These are phyloP conservation scores for Pampus argenteus DNA, from an alignment of 2,797 vertebrate genomes.

Conservation along the genomic window DNA sequence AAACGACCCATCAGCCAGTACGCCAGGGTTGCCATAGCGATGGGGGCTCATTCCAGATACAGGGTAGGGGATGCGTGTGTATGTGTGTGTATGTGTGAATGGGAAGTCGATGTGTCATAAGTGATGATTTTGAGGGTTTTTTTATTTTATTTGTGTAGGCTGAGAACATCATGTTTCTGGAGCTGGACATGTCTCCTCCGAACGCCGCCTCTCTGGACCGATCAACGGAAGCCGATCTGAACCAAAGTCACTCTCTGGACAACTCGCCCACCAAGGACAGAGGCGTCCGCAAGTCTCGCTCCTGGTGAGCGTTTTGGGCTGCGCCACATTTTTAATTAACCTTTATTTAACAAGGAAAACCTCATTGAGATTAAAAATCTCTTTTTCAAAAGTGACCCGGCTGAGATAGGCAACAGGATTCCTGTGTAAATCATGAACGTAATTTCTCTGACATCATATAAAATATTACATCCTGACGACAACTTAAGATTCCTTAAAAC, in stretches of 20 bases:
- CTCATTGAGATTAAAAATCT: no score
- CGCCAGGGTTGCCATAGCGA: conserved; percentile 92
- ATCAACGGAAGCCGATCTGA: conserved; percentile 81
- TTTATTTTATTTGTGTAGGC: no score
- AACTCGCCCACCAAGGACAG: conserved; percentile 86
- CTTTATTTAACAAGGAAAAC: no score
- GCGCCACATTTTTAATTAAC: no score
- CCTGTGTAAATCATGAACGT: no score
- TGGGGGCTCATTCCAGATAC: conserved; percentile 93
- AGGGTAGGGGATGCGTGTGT: conserved; percentile 83
- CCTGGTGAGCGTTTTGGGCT: conserved; percentile 85
- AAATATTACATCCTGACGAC: no score
- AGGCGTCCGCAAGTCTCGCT: conserved; percentile 89
- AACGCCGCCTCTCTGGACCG: conserved; percentile 87
- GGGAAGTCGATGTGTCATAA: background rate
- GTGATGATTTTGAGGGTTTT: background rate
- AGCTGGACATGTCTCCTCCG: conserved; percentile 92
- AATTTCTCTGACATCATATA: no score
- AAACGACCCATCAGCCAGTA: conserved; percentile 96
- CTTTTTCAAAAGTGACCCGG: no score
- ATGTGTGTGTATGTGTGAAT: conserved; percentile 5
- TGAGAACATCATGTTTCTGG: conserved; percentile 96
- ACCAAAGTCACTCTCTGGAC: conserved; percentile 86
- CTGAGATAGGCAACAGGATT: no score
- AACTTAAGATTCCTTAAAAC: no score